Evolutionary conservation across 2,797 vertebrate genomes (phyloP), one percentile per base, ranked within the genome.

Genomic region (Halcyon chelicuti): DNA sequence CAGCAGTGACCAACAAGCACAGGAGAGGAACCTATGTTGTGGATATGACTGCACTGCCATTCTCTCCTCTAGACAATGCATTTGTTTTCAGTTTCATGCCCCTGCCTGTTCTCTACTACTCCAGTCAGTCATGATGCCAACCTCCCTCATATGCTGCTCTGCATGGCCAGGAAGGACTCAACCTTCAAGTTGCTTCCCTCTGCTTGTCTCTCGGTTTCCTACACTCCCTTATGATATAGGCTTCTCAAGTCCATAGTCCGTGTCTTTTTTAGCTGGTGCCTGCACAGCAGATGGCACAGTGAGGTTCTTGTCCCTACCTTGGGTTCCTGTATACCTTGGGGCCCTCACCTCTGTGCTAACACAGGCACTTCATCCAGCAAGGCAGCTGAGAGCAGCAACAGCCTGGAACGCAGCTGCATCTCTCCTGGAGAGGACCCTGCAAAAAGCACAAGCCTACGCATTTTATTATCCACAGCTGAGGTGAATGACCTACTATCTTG

Each of bases 371-470:
- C 33, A 3, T 5, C 61, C 44, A 63, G n/a, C 3, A 0, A 61
- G 13, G 26, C 15, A 29, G 18, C 44, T 22, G 8, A 0, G 2
- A 67, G 33, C 63, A 76, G 62, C 35, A 54, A 10, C 33, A 68
- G 40, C 40, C 42, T 25, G 29, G 26, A 25, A 28, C 20, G 35
- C 33, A 58, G 47, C 29, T 79, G 46, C 4, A 0, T n/a, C 47
- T 39, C 46, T 74, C 21, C 28, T 37, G 1, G 2, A 33, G 37
- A 84, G 33, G 20, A n/a, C 21, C 37, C 44, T 16, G 29, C 25
- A 71, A 52, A 58, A 22, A 81, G 33, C 0, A 0, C 35, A 49
- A 75, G 35, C 16, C 20, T 21, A 9, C 2, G 18, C 29, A 31
- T 17, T 25, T n/a, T 63, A 29, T n/a, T 47, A 85, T 23, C 25